phyloP scores from a whole-genome alignment of 2,797 vertebrate species.

The Myotis planiceps region DNA sequence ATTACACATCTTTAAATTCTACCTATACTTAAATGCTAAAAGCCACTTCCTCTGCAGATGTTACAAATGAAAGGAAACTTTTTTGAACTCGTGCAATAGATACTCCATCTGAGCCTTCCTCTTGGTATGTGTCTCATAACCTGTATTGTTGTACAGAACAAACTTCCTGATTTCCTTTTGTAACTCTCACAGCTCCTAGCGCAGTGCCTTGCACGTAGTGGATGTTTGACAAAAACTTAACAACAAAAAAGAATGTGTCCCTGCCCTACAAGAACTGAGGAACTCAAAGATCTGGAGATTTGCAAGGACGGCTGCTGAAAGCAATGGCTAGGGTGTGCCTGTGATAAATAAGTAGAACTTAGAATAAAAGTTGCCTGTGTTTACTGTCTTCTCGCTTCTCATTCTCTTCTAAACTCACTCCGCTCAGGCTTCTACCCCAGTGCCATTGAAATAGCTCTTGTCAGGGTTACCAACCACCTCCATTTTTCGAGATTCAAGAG shows the following conservation, averaged over 20 bases:
- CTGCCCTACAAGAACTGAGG: neutral
- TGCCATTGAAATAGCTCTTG: neutral
- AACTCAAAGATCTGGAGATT: neutral
- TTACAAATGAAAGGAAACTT: slow-evolving; percentile 30
- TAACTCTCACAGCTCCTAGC: neutral
- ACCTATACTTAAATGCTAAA: neutral
- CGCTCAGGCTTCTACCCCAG: neutral
- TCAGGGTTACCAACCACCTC: neutral
- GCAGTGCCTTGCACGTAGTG: neutral
- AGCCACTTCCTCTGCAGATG: neutral
- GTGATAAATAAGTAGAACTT: neutral
- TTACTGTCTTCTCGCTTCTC: neutral
- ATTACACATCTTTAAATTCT: slow-evolving; percentile 43
- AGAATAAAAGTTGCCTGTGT: neutral
- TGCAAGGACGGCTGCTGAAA: neutral
- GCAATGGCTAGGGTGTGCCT: neutral
- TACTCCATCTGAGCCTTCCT: slow-evolving; percentile 14
- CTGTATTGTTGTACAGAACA: neutral
- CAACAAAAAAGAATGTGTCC: neutral
- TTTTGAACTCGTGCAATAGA: neutral
- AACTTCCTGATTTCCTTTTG: slow-evolving; percentile 20
- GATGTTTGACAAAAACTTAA: neutral
- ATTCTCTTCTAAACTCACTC: neutral
- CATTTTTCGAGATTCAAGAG: neutral
- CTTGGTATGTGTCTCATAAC: neutral